These are phyloP conservation scores for Drosophila infuscata DNA, from an alignment of 2,888 invertebrate genomes.

Conservation along the genomic window DNA sequence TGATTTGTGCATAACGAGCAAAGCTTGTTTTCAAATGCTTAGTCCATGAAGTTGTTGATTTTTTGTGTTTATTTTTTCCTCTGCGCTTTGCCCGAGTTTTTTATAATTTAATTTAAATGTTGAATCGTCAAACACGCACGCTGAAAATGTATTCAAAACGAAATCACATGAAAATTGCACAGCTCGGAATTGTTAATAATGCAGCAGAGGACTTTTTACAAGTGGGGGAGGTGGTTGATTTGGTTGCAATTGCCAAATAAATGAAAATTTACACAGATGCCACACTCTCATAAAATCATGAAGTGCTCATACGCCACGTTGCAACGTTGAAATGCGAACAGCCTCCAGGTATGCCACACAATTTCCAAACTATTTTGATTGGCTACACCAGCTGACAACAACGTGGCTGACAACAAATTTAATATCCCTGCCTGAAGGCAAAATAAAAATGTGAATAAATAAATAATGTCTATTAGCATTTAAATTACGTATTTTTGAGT, in stretches of 20 bases:
- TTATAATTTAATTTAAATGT: conserved; percentile 70
- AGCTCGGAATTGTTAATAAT: conserved; percentile 61
- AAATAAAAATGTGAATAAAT: background rate
- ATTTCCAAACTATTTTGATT: conserved; percentile 31
- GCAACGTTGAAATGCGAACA: conserved; percentile 17
- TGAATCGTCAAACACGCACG: conserved; percentile 38
- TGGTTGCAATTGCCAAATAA: background rate
- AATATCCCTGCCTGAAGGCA: background rate
- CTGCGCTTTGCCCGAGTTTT: conserved; percentile 38
- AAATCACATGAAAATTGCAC: conserved; percentile 58
- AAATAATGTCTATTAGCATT: background rate
- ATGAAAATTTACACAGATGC: conserved; percentile 16
- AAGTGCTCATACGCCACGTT: conserved; percentile 39
- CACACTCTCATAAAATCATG: conserved; percentile 42
- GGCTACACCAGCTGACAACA: conserved; percentile 9
- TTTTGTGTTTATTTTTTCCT: conserved; percentile 5
- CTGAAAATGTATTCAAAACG: conserved; percentile 40
- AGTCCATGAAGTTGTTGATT: conserved; percentile 60
- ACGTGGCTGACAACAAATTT: background rate
- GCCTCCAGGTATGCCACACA: conserved; percentile 49
- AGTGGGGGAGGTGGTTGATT: background rate
- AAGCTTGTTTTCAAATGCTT: conserved; percentile 41
- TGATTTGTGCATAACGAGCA: conserved; percentile 34
- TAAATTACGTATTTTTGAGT: background rate
- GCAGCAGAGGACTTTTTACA: conserved; percentile 50